Conservation (phyloP, 2,797 vertebrate genomes). For the Anguilla marmorata region DNA sequence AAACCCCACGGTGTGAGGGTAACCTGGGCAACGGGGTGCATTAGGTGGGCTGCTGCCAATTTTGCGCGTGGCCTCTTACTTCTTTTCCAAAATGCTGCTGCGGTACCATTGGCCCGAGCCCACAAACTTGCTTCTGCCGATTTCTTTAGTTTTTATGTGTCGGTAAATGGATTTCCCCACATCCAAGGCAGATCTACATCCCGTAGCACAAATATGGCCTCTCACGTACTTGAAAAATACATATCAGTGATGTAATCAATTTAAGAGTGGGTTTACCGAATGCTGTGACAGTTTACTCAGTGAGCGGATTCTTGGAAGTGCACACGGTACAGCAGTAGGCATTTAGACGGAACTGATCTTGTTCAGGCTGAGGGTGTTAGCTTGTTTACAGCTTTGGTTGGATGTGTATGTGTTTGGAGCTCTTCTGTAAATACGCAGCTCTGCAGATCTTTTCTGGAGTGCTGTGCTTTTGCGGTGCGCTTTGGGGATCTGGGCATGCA, state of each 20-base stretch:
- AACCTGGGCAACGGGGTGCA: neutral
- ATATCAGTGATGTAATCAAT: neutral
- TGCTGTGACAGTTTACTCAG: neutral
- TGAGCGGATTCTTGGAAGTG: neutral
- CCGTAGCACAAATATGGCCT: neutral
- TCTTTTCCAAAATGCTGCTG: neutral
- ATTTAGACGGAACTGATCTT: neutral
- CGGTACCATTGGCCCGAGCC: neutral
- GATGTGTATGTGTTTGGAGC: neutral
- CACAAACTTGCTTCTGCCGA: neutral
- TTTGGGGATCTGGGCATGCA: neutral
- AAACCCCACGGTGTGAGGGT: neutral
- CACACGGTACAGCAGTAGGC: neutral
- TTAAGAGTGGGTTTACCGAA: neutral
- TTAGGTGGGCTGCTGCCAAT: neutral
- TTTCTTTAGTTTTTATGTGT: neutral
- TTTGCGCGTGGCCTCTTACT: neutral
- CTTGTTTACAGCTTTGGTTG: neutral
- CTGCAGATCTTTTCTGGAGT: neutral
- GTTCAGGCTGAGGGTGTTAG: neutral
- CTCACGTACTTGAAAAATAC: neutral
- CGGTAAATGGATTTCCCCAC: neutral
- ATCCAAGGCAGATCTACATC: neutral
- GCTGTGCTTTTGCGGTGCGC: neutral
- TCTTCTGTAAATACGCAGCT: neutral